phyloP scores from a whole-genome alignment of 2,888 invertebrate genomes.

The Dromius quadrimaculatus region DNA sequence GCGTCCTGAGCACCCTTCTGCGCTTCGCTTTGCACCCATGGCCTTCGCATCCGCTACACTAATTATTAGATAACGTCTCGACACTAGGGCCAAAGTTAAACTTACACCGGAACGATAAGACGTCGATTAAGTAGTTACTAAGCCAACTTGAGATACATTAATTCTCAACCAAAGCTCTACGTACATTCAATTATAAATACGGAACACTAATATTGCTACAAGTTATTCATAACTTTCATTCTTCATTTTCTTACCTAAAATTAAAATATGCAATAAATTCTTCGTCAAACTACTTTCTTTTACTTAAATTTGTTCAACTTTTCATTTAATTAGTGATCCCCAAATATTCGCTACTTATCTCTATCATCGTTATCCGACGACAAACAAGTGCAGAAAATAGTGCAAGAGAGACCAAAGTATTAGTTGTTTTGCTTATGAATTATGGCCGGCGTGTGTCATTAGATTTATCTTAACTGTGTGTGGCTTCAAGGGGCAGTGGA shows the following conservation, averaged over 20 bases:
- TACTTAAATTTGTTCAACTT: conserved; percentile 15
- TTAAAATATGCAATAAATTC: too few relatives aligned
- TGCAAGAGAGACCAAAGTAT: neutral
- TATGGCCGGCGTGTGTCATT: conserved; percentile 47
- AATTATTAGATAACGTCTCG: conserved; percentile 51
- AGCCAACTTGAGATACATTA: too few relatives aligned
- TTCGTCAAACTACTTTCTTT: too few relatives aligned
- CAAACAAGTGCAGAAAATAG: conserved; percentile 20
- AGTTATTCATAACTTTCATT: too few relatives aligned
- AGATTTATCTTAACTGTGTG: conserved; percentile 48
- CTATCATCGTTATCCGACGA: neutral
- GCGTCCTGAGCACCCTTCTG: neutral
- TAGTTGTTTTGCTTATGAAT: conserved; percentile 45
- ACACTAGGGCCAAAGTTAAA: conserved; percentile 44
- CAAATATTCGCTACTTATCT: conserved; percentile 11
- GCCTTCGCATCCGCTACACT: conserved; percentile 32
- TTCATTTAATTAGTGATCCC: neutral
- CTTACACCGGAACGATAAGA: conserved; percentile 47
- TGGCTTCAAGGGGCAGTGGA: conserved; percentile 23
- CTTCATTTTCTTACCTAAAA: too few relatives aligned
- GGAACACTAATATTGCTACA: too few relatives aligned
- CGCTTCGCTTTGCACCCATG: neutral
- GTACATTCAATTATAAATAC: too few relatives aligned
- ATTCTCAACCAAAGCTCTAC: neutral
- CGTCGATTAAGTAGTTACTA: conserved; percentile 44